Conservation (phyloP, 2,888 invertebrate genomes). For the Hirtodrosophila cameraria region DNA sequence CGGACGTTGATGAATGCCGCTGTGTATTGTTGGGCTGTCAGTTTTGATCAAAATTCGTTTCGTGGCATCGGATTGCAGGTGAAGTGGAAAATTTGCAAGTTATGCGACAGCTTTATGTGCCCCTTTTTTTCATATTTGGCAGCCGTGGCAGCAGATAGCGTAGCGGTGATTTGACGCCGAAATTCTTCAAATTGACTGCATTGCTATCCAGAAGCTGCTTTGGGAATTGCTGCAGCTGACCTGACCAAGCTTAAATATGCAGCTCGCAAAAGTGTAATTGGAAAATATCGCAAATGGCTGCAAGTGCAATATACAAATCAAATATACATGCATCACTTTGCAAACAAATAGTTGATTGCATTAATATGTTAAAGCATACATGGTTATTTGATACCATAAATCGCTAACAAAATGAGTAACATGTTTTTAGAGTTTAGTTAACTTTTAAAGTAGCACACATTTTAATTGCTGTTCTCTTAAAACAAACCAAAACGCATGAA, state of each 20-base stretch:
- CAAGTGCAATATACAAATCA: neutral
- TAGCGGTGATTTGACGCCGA: conserved; percentile 36
- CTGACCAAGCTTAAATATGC: conserved; percentile 3
- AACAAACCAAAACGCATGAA: neutral
- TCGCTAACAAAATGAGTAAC: too few species aligned
- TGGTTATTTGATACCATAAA: too few species aligned
- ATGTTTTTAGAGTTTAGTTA: too few species aligned
- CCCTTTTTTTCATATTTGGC: conserved; percentile 11
- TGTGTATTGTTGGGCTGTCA: conserved; percentile 76
- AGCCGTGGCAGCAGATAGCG: conserved; percentile 7
- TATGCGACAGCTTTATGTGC: conserved; percentile 64
- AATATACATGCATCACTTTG: neutral
- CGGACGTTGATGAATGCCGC: conserved; percentile 73
- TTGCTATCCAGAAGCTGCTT: conserved; percentile 7
- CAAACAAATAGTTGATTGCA: neutral
- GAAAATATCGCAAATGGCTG: neutral
- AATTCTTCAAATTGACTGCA: conserved; percentile 54
- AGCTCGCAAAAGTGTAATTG: neutral
- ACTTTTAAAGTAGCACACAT: neutral
- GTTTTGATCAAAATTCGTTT: conserved; percentile 67
- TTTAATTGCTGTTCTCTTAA: too few species aligned
- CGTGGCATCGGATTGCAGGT: conserved; percentile 59
- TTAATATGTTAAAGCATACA: neutral
- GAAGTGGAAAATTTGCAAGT: conserved; percentile 74
- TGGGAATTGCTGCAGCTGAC: conserved; percentile 37